Base-by-base conservation (phyloP, 2,888 invertebrate genomes). In the Caenorhabditis sp. region DNA sequence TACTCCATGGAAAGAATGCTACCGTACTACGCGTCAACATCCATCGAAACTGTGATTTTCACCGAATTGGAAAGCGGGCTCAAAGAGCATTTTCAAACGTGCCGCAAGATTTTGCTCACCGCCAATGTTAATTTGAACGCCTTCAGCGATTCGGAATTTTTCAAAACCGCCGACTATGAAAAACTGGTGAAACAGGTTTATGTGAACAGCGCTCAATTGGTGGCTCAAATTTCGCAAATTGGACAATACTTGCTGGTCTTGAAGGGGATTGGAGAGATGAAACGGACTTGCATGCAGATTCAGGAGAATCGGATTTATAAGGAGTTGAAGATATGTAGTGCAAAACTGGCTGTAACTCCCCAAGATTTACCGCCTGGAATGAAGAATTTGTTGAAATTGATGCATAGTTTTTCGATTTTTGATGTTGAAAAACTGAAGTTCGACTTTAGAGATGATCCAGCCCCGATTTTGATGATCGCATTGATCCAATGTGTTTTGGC, bases 371-470 rank as follows among this genome's bases (percentile, higher is more conserved):
- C 70, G 12, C 17, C 57, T 0, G 65, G 59, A 50, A 66, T 63
- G 70, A 56, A 36, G 1, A 71, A 63, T 1, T 59, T 71, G 59
- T 36, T 71, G 56, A 61, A 63, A 21, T 26, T 71, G 14, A 63
- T 71, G 56, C 59, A 36, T 53, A 59, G 59, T n/a, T 71, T 67
- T 23, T 71, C 70, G n/a, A 14, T 71, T 10, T 66, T 63, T 57
- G 57, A 66, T 20, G 67, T 63, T 1, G 70, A 67, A 43, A 31
- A 57, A 54, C 59, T 71, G 67, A 17, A 60, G 0, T 67, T 71
- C 23, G 54, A 27, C 25, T 53, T 71, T 7, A 63, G 66, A 43
- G 70, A 71, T 52, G 70, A 71, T n/a, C 59, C 60, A 5, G 59
- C 67, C 21, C 64, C 71, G 0, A 12, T 71, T 0, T 61, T 71